Evolutionary conservation across 2,888 invertebrate species (phyloP), one percentile per base, ranked within the genome.

Genomic region (Ormyrus thymus): DNA sequence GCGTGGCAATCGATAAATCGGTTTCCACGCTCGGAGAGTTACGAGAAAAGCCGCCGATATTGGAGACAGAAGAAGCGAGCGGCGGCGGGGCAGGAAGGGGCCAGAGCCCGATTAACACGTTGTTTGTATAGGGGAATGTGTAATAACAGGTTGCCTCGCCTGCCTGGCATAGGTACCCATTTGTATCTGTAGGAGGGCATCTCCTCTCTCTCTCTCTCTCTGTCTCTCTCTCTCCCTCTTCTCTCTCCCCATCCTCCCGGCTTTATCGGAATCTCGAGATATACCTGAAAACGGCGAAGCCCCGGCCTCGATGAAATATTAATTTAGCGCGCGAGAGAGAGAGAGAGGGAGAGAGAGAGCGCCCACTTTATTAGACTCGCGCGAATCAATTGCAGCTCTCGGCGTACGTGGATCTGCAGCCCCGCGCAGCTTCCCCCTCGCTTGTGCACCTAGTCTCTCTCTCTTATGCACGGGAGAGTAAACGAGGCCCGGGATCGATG

Each of bases 81-180:
- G 68, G 46, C 53, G 15, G 58, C n/a, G 71, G 29, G 29, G 29
- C 29, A 29, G 29, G 29, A 29, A 29, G 29, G 29, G 29, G 29
- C 29, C 29, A 13, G 43, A 86, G 85, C 83, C 84, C 89, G 89
- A 90, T 90, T 90, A 90, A 90, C 89, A 90, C 89, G 89, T 89
- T 90, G 89, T 90, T 90, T 90, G 89, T 89, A 89, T 89, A 89
- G 89, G 87, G 87, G 87, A 88, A 88, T 88, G 87, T 89, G 87
- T 89, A 89, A 90, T 90, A 90, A 89, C 89, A 89, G 90, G 90
- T 89, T 89, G 87, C 86, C 86, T 84, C 84, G 85, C 84, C 29
- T 29, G 29, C 29, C 29, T 86, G 86, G 87, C 86, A 87, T 88
- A 88, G 88, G 88, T 88, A 86, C 86, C 87, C 86, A 86, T 85